Percentiles rank a stretch among this genome's conserved stretches.
phyloP scores from a whole-genome alignment of 2,113 vertebrate genomes.

The Cervus canadensis region DNA sequence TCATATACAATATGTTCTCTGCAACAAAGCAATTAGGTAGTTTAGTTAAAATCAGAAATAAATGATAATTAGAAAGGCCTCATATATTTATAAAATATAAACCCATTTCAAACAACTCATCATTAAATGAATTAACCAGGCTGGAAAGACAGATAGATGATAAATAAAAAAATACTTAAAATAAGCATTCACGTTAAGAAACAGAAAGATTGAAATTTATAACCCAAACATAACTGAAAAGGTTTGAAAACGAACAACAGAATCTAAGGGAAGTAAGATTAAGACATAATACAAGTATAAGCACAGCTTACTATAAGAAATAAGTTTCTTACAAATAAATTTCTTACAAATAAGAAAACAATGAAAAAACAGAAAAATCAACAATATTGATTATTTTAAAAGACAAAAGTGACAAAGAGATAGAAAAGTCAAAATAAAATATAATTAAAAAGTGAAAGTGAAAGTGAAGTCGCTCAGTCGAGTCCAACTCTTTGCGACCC shows the following conservation, averaged over 20 bases:
- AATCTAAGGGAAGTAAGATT: not conserved
- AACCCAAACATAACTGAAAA: not conserved
- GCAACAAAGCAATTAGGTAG: not conserved
- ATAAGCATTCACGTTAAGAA: not conserved
- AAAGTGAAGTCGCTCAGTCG: too few relatives aligned
- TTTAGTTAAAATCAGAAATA: not conserved
- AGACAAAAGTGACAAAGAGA: not conserved
- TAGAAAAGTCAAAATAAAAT: not conserved
- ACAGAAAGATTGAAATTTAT: not conserved
- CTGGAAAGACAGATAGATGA: not conserved
- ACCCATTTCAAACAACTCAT: not conserved
- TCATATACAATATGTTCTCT: not conserved
- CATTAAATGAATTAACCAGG: not conserved
- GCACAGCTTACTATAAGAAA: not conserved
- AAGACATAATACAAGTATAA: not conserved
- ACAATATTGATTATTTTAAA: not conserved
- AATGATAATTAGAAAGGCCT: not conserved
- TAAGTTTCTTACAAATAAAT: not conserved
- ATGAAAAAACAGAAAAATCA: not conserved
- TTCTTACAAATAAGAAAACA: not conserved
- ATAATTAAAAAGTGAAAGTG: not conserved
- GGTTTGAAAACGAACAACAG: not conserved
- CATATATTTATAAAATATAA: constrained; percentile 11
- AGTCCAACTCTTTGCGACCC: too few relatives aligned
- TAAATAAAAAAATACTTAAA: not conserved